Percentiles rank a stretch among this genome's conserved stretches.
Evolutionary conservation across 2,113 vertebrate species (phyloP).

Genomic region (Heterocephalus glaber): DNA sequence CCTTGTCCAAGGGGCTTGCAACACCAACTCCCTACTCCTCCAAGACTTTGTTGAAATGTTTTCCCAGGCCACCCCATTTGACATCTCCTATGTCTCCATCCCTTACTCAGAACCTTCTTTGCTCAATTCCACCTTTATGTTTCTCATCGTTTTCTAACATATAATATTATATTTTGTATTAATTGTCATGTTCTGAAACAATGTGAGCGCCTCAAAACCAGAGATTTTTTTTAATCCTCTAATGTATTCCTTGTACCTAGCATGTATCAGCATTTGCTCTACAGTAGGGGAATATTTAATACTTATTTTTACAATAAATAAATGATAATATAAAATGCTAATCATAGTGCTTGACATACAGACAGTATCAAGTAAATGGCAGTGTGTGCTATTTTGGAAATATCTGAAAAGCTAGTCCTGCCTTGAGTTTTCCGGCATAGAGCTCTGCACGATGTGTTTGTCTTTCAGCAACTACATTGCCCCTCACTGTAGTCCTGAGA

Average conservation of each 20-base stretch:
- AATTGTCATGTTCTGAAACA: neutral
- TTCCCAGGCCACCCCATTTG: neutral
- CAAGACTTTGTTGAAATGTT: neutral
- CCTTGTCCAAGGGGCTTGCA: neutral
- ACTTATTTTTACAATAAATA: neutral
- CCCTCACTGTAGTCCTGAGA: neutral
- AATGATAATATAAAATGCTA: neutral
- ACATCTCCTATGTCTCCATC: neutral
- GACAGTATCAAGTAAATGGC: neutral
- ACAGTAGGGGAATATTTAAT: neutral
- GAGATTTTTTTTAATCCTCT: neutral
- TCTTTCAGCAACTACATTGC: neutral
- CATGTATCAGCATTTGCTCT: neutral
- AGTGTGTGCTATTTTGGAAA: neutral
- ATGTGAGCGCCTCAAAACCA: neutral
- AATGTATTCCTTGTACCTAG: neutral
- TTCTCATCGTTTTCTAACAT: neutral
- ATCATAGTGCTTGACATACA: neutral
- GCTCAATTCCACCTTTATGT: neutral
- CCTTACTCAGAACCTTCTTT: neutral
- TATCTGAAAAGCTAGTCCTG: neutral
- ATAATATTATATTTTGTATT: neutral
- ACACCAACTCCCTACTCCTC: neutral
- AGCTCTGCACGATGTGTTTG: neutral
- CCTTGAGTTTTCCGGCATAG: neutral